Evolutionary conservation across 2,797 vertebrate species (phyloP).

Genomic region (Pseudochaenichthys georgianus): DNA sequence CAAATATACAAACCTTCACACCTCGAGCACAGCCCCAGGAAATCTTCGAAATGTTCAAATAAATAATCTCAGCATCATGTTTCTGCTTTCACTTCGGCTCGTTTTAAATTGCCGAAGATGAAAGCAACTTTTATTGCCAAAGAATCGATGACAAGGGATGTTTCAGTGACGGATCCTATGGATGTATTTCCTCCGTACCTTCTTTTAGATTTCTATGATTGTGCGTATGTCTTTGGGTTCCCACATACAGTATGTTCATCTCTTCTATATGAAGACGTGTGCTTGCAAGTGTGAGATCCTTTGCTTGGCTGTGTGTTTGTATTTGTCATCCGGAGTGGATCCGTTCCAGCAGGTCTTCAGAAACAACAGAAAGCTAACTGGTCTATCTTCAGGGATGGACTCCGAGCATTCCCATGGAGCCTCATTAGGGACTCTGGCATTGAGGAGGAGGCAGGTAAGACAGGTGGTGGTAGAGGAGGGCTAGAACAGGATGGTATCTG

Average conservation of each 20-base stretch:
- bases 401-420: constrained; percentile 74
- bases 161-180: constrained; percentile 11
- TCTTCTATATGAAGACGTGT: constrained; percentile 1
- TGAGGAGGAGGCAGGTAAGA: constrained; percentile 56
- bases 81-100: background rate
- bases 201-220: constrained; percentile 5
- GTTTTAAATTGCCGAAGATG: constrained; percentile 27
- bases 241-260: constrained; percentile 28
- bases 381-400: constrained; percentile 61
- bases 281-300: background rate
- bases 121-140: background rate
- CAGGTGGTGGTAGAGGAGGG: constrained; percentile 61
- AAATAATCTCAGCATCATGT: constrained; percentile 31
- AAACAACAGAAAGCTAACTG: constrained; percentile 61
- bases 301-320: background rate
- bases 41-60: constrained; percentile 39
- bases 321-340: constrained; percentile 33
- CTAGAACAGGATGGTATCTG: constrained; percentile 53
- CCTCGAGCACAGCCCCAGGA: constrained; percentile 31
- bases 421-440: constrained; percentile 78
- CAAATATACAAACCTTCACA: constrained; percentile 19
- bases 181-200: constrained; percentile 4
- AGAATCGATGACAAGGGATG: background rate
- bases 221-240: background rate
- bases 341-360: constrained; percentile 61